Evolutionary conservation across 2,797 vertebrate species (phyloP).

Genomic region (Lithobates sylvaticus): DNA sequence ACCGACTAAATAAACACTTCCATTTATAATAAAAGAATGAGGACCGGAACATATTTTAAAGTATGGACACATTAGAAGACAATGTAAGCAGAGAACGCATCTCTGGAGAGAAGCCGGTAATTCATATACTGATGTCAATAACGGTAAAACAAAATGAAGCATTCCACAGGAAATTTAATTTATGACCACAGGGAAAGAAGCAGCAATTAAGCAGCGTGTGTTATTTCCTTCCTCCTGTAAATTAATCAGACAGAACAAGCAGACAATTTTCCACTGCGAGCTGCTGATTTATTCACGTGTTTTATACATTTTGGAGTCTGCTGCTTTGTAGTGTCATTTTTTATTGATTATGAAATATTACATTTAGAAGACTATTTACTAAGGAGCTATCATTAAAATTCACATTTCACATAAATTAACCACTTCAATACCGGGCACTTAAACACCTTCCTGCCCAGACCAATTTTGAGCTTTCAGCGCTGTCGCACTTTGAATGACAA

Average conservation of each 20-base stretch:
- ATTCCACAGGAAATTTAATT: background rate
- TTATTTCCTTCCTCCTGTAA: background rate
- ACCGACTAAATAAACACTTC: too few relatives aligned
- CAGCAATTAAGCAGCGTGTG: background rate
- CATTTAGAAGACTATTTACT: too few relatives aligned
- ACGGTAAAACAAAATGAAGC: background rate
- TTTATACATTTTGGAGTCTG: background rate
- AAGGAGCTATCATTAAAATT: too few relatives aligned
- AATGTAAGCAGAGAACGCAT: background rate
- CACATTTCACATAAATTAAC: too few relatives aligned
- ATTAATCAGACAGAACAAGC: slow-evolving; percentile 12
- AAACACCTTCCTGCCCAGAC: too few relatives aligned
- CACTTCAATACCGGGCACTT: too few relatives aligned
- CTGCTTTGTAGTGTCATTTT: background rate
- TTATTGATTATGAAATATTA: background rate
- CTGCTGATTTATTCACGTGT: slow-evolving; percentile 15
- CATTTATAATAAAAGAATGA: background rate
- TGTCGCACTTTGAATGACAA: too few relatives aligned
- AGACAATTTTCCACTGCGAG: background rate
- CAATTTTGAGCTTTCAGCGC: too few relatives aligned
- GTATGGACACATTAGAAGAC: background rate
- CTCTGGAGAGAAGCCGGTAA: background rate
- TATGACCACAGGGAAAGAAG: slow-evolving; percentile 5
- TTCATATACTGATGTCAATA: background rate
- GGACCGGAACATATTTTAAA: background rate